These are phyloP conservation scores for Eulemur rufifrons DNA, from an alignment of 2,113 vertebrate genomes.

Conservation along the genomic window DNA sequence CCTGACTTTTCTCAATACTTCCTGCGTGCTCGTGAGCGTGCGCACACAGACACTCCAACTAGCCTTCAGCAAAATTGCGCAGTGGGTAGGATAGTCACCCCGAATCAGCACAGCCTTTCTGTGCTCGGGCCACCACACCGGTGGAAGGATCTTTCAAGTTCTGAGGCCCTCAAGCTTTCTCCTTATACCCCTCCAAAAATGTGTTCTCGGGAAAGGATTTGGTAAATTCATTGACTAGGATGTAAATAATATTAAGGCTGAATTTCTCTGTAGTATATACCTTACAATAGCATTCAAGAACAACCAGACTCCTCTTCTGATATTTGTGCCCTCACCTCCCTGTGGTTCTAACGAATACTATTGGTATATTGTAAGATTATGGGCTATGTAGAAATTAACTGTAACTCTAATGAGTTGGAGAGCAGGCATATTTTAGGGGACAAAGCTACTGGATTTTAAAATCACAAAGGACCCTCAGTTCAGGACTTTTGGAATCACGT, in stretches of 20 bases:
- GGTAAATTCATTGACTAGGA: neutral
- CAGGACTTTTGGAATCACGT: neutral
- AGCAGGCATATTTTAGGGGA: neutral
- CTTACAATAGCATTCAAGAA: neutral
- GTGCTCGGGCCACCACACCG: neutral
- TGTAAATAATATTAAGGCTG: neutral
- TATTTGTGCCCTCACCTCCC: neutral
- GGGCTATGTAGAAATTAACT: neutral
- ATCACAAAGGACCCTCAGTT: neutral
- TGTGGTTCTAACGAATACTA: neutral
- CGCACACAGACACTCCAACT: neutral
- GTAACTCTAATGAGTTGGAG: neutral
- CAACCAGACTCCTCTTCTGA: neutral
- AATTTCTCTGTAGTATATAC: neutral
- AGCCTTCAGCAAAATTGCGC: neutral
- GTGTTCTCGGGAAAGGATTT: neutral
- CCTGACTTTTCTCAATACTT: conserved; percentile 47
- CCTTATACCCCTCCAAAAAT: neutral
- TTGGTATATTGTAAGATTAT: neutral
- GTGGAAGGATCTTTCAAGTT: neutral
- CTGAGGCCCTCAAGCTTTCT: neutral
- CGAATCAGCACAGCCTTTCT: neutral
- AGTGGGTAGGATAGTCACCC: neutral
- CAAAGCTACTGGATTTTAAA: neutral
- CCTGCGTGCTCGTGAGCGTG: accelerated